Evolutionary conservation across 2,797 vertebrate species (phyloP).

Genomic region (Sebastes ruberrimus): DNA sequence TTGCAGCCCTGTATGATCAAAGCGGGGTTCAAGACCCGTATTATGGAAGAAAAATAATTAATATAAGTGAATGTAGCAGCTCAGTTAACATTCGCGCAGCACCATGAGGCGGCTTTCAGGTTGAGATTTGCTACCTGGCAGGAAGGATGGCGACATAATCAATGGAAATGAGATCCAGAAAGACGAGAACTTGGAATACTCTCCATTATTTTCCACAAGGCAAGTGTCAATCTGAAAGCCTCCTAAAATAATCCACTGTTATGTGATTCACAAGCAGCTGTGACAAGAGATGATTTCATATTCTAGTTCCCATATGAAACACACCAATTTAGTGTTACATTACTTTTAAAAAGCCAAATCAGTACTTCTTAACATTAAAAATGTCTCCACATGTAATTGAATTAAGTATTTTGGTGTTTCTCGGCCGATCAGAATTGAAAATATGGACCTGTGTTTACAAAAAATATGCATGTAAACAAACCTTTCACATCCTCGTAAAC

Average conservation of each 20-base stretch:
- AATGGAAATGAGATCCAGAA: background rate
- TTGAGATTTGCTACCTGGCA: background rate
- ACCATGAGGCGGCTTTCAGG: background rate
- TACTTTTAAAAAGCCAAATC: conserved; percentile 29
- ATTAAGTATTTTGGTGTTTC: background rate
- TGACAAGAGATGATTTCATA: background rate
- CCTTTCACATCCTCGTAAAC: background rate
- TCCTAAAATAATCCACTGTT: conserved; percentile 29
- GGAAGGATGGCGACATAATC: background rate
- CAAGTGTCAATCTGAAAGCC: conserved; percentile 3
- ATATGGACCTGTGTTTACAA: background rate
- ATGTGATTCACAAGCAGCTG: background rate
- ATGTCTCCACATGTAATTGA: background rate
- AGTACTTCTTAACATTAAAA: conserved; percentile 19
- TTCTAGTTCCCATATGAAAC: background rate
- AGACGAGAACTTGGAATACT: background rate
- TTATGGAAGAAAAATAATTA: background rate
- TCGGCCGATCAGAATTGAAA: conserved; percentile 1
- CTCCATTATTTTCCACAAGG: background rate
- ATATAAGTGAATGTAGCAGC: conserved; percentile 10
- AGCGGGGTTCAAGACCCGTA: background rate
- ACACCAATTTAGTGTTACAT: conserved; percentile 1
- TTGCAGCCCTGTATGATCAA: background rate
- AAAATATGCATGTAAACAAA: background rate
- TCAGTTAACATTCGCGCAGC: conserved; percentile 9